phyloP scores from a whole-genome alignment of 2,113 vertebrate species.

The Indicator maculatus region DNA sequence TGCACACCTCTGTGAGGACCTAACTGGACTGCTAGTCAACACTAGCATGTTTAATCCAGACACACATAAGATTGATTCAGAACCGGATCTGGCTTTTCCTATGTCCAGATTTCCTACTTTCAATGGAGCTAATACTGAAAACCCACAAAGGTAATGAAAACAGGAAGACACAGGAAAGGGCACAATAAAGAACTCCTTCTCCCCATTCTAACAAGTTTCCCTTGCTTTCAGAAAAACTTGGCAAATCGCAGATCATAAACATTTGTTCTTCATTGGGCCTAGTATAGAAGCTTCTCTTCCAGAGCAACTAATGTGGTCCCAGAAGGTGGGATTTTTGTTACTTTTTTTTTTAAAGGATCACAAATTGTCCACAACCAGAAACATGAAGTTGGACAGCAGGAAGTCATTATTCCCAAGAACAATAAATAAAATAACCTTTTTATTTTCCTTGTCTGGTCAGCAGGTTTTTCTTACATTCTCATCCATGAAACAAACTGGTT shows the following conservation, averaged over 20 bases:
- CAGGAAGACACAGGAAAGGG: not conserved
- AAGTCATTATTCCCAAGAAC: not conserved
- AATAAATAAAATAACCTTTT: not conserved
- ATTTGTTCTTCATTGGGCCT: not conserved
- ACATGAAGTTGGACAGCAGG: not conserved
- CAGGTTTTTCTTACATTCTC: not conserved
- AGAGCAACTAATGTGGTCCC: not conserved
- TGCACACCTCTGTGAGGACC: not conserved
- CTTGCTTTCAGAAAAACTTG: not conserved
- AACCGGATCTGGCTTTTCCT: too few species aligned
- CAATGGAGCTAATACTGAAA: not conserved
- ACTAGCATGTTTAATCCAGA: too few species aligned
- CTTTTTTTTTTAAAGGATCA: not conserved
- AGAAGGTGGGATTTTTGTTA: accelerated
- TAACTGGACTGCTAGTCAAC: not conserved
- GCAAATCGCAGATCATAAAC: not conserved
- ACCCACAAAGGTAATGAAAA: not conserved
- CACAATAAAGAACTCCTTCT: not conserved
- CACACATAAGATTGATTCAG: too few species aligned
- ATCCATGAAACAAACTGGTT: not conserved
- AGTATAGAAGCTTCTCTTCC: not conserved
- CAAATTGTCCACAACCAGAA: not conserved
- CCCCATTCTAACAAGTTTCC: not conserved
- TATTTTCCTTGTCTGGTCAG: too few species aligned
- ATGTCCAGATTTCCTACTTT: not conserved